Evolutionary conservation across 2,888 invertebrate genomes (phyloP).

Genomic region (Autographa gamma): DNA sequence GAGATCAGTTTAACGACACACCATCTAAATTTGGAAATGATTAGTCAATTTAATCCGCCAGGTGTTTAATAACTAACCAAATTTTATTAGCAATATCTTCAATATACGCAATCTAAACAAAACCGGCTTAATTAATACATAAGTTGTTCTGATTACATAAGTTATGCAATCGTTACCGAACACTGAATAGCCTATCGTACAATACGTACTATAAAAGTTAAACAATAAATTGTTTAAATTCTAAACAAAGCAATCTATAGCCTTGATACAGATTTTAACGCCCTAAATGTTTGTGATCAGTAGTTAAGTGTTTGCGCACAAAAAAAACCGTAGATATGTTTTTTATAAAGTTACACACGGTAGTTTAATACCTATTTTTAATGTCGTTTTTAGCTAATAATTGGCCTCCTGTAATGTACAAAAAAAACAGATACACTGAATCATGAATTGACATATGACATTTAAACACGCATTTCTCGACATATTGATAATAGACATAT

Average conservation of each 20-base stretch:
- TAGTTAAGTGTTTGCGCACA: conserved; percentile 15
- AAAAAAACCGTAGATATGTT: neutral
- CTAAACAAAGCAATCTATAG: neutral
- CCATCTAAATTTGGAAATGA: conserved; percentile 20
- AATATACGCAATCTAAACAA: conserved; percentile 21
- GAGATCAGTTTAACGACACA: conserved; percentile 8
- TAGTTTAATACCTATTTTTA: too few species aligned
- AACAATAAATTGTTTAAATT: conserved; percentile 33
- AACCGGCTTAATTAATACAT: conserved; percentile 40
- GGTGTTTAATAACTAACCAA: neutral
- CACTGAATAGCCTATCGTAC: neutral
- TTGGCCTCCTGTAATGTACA: too few species aligned
- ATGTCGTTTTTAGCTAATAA: too few species aligned
- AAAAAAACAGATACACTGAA: too few species aligned
- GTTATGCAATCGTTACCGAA: conserved; percentile 33
- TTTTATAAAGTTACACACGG: too few species aligned
- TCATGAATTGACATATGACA: too few species aligned
- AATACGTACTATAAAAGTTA: conserved; percentile 16
- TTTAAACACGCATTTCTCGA: too few species aligned
- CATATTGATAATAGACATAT: too few species aligned
- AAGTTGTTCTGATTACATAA: conserved; percentile 52
- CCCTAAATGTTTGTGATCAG: conserved; percentile 18
- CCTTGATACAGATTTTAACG: conserved; percentile 25
- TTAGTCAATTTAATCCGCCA: conserved; percentile 14
- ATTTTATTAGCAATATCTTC: conserved; percentile 36